Evolutionary conservation across 2,797 vertebrate genomes (phyloP), one percentile per base, ranked within the genome.

Genomic region (Fringilla coelebs): DNA sequence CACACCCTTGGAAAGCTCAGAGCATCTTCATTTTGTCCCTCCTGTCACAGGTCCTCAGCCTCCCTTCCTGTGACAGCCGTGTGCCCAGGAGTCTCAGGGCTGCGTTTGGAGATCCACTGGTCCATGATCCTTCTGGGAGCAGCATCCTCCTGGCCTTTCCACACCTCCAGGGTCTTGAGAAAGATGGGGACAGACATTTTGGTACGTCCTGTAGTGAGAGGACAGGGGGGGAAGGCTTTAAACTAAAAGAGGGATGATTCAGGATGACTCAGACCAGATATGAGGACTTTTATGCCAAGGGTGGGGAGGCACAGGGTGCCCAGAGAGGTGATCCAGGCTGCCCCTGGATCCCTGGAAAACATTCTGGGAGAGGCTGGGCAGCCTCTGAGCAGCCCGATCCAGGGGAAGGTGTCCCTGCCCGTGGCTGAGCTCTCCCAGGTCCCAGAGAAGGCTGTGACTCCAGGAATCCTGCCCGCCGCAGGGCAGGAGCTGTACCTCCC

Each of bases 261-360:
- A 51, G 20, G 34, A 3, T 22, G 22, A 25, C 29, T 57, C 5
- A 51, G 20, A 16, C 1, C 29, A 11, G 6, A 2, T 1, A 1
- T 1, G 10, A 60, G 67, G 24, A 45, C 4, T 0, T 17, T 81
- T 72, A 13, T 0, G 0, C 0, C 14, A 38, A 40, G 66, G 20
- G 1, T 54, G 25, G n/a, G n/a, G n/a, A n/a, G n/a, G n/a, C n/a
- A n/a, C n/a, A 40, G 66, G 20, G 1, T 54, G 25, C 52, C 34
- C 45, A 11, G 29, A 38, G 85, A 32, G 18, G 54, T 12, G 29
- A n/a, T 6, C n/a, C n/a, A n/a, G 75, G 61, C n/a, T 38, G 61
- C 28, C 41, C 41, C 62, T 34, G 48, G 31, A 34, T 11, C 36
- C 36, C 46, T 26, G 61, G 40, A 20, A 21, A 13, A 6, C 4